Conservation (phyloP, 2,113 vertebrate genomes). For the Cyanoramphus novaezelandiae region DNA sequence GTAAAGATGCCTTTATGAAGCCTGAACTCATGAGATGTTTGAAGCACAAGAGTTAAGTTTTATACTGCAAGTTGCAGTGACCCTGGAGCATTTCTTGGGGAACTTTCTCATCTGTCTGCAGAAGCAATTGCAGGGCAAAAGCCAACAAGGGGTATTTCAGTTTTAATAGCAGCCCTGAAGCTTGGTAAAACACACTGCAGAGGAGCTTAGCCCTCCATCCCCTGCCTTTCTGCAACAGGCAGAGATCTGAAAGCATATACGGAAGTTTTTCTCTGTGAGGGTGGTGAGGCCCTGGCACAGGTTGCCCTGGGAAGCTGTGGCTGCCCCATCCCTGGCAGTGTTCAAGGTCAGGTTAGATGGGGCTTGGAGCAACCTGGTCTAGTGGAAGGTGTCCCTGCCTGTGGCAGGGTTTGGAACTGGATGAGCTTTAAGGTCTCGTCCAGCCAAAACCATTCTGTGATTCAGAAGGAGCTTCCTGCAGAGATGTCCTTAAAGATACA, state of each 20-base stretch:
- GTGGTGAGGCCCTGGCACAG: background rate
- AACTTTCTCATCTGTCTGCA: background rate
- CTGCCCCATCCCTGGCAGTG: background rate
- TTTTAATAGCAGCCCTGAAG: background rate
- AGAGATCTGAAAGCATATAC: background rate
- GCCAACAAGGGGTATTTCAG: background rate
- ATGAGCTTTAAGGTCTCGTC: background rate
- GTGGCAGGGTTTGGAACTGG: background rate
- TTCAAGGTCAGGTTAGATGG: background rate
- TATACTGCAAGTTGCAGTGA: background rate
- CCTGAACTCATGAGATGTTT: background rate
- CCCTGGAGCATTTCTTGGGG: background rate
- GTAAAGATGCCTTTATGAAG: background rate
- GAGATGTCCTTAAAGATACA: background rate
- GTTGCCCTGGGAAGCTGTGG: background rate
- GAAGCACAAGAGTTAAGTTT: background rate
- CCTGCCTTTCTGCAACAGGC: background rate
- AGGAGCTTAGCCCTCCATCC: background rate
- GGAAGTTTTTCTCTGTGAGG: background rate
- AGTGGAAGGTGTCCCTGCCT: background rate
- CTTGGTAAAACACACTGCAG: background rate
- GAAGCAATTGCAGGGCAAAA: background rate
- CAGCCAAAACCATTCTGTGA: background rate
- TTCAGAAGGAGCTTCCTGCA: background rate
- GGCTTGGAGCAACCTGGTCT: background rate